Percentiles rank a stretch among this genome's conserved stretches.
phyloP scores from a whole-genome alignment of 2,888 invertebrate genomes.

The Protodeltote pygarga region DNA sequence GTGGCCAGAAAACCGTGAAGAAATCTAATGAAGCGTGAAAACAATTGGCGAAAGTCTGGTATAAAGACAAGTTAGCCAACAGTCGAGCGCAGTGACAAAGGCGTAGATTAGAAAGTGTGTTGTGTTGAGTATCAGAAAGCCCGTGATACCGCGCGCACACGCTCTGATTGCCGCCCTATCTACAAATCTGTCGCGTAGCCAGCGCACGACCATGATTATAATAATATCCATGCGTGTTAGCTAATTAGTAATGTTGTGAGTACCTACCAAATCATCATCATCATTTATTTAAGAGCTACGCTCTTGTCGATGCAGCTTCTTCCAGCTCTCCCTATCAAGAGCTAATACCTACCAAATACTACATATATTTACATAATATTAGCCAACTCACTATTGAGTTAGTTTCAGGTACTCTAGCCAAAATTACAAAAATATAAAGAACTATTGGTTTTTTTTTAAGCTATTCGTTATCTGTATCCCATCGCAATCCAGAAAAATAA shows the following conservation, averaged over 20 bases:
- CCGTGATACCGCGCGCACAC: slow-evolving; percentile 80
- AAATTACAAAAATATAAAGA: too few relatives aligned
- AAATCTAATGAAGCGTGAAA: slow-evolving; percentile 83
- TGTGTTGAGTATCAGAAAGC: slow-evolving; percentile 80
- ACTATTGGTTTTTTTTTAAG: too few relatives aligned
- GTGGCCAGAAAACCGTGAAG: slow-evolving; percentile 70
- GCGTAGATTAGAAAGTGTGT: slow-evolving; percentile 86
- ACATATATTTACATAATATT: neutral
- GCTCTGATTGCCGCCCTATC: slow-evolving; percentile 86
- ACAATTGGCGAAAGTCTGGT: slow-evolving; percentile 86
- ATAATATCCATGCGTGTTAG: slow-evolving; percentile 31
- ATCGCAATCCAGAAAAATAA: slow-evolving; percentile 30
- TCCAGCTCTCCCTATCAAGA: too few relatives aligned
- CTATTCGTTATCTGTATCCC: slow-evolving; percentile 6
- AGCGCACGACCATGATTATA: slow-evolving; percentile 33
- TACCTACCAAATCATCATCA: neutral
- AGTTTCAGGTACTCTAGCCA: too few relatives aligned
- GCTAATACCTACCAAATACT: too few relatives aligned
- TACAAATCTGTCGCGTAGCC: slow-evolving; percentile 77
- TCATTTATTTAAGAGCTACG: too few relatives aligned
- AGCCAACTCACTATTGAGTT: too few relatives aligned
- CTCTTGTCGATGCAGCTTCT: neutral
- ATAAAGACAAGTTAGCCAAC: slow-evolving; percentile 80
- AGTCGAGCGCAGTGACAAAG: slow-evolving; percentile 82
- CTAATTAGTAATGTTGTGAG: slow-evolving; percentile 11